Conservation (phyloP, 1,140 invertebrate genomes). For the Hypothenemus hampei region DNA sequence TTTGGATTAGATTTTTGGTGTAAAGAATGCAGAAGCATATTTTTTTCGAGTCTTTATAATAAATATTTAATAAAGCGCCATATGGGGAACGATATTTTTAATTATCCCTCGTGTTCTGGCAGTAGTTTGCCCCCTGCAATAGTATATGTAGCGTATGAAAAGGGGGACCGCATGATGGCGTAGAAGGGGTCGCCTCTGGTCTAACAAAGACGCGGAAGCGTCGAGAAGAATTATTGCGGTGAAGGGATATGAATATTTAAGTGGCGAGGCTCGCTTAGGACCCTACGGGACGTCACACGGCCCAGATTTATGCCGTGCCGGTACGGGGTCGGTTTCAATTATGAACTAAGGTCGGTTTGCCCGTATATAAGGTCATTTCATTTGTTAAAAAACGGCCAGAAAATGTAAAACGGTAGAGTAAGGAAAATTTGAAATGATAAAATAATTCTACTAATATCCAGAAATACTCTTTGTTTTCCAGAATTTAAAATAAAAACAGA, state of each 20-base stretch:
- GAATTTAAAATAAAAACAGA: no score
- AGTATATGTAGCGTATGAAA: background rate
- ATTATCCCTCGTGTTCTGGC: background rate
- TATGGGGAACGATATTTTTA: background rate
- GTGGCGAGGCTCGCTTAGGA: background rate
- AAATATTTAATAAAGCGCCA: background rate
- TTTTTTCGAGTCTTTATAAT: background rate
- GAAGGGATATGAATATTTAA: constrained; percentile 22
- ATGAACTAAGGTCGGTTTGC: constrained; percentile 3
- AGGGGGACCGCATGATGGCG: background rate
- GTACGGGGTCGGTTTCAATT: constrained; percentile 14
- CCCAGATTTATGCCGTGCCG: constrained; percentile 12
- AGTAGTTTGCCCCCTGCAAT: background rate
- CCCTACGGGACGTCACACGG: constrained; percentile 1
- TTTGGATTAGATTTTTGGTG: background rate
- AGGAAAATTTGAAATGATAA: no score
- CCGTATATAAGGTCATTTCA: background rate
- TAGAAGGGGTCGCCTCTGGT: no score
- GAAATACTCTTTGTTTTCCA: no score
- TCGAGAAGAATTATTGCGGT: constrained; percentile 15
- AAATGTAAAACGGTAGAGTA: no score
- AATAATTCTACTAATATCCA: no score
- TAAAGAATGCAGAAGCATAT: background rate
- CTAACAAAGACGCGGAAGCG: constrained; percentile 12
- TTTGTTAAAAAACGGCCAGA: no score